Evolutionary conservation across 2,113 vertebrate species (phyloP).

Genomic region (Gallinago paraguaiae): DNA sequence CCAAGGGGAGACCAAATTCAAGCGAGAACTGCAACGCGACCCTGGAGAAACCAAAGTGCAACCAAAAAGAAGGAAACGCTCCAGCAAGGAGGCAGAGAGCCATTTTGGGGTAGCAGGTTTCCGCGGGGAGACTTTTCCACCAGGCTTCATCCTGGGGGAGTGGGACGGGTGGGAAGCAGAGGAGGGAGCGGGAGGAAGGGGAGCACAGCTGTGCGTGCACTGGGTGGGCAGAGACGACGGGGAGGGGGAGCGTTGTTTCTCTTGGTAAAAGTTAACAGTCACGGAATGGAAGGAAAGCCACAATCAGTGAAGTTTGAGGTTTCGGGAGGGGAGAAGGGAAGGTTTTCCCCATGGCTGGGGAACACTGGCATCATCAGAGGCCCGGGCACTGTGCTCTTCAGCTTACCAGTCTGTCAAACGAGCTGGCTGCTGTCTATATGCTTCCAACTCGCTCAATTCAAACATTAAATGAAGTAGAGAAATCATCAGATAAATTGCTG

Average conservation of each 20-base stretch:
- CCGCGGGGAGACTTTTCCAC: background rate
- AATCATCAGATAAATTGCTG: conserved; percentile 75
- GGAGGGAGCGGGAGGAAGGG: background rate
- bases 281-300: background rate
- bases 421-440: conserved; percentile 11
- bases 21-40: background rate
- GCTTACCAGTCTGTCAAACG: background rate
- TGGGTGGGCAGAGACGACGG: background rate
- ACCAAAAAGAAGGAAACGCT: background rate
- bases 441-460: conserved; percentile 29
- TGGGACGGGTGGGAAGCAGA: background rate
- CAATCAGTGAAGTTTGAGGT: background rate
- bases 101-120: background rate
- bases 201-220: rapidly evolving
- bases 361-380: background rate
- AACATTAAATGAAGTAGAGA: conserved; percentile 70
- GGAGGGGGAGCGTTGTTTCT: background rate
- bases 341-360: background rate
- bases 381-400: background rate
- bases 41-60: background rate
- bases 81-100: background rate
- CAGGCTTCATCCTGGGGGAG: background rate
- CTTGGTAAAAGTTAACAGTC: background rate
- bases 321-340: background rate
- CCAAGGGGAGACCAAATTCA: background rate